Percentiles rank a stretch among this genome's conserved stretches.
phyloP scores from a whole-genome alignment of 2,113 vertebrate genomes.

The Cynocephalus volans region DNA sequence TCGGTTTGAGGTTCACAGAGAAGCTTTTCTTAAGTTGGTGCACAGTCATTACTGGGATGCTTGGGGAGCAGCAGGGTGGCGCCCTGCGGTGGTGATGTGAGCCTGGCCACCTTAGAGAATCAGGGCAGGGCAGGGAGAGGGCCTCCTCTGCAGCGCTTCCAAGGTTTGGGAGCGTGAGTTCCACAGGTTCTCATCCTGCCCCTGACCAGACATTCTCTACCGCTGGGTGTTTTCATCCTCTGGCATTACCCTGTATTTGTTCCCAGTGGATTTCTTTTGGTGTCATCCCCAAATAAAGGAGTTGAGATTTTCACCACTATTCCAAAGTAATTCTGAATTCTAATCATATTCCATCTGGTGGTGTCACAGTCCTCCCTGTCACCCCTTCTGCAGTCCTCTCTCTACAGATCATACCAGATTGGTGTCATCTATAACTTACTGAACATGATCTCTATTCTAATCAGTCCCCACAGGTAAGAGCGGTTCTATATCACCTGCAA shows the following conservation, averaged over 20 bases:
- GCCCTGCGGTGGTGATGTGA: fast-evolving
- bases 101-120: neutral
- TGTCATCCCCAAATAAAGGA: neutral
- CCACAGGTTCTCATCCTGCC: no score
- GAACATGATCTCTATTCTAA: neutral
- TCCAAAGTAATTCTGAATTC: neutral
- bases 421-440: neutral
- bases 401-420: neutral
- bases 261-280: neutral
- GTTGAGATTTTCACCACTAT: neutral
- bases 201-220: no score
- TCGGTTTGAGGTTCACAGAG: neutral
- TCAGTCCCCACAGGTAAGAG: neutral
- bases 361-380: neutral
- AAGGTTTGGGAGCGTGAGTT: no score
- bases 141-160: neutral
- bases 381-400: neutral
- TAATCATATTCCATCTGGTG: no score
- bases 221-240: neutral
- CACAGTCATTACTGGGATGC: neutral
- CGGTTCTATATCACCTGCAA: neutral
- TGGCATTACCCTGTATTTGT: neutral
- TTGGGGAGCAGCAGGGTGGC: no score
- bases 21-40: neutral
- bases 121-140: neutral